Evolutionary conservation across 2,113 vertebrate genomes (phyloP).

Genomic region (Platycercus adscitus): DNA sequence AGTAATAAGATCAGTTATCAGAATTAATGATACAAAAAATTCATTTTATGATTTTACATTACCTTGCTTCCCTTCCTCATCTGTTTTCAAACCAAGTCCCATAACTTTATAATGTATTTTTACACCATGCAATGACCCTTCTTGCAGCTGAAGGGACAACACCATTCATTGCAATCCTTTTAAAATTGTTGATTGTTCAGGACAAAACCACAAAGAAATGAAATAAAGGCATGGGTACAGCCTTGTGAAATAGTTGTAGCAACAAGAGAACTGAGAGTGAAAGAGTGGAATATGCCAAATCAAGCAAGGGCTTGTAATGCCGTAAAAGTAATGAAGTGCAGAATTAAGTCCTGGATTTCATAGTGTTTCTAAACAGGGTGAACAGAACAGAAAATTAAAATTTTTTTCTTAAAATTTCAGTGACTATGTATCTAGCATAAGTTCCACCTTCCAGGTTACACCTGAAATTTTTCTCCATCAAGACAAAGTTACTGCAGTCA

Average conservation of each 20-base stretch:
- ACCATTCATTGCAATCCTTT: background rate
- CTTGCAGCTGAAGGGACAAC: background rate
- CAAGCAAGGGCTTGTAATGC: background rate
- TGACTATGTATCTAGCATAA: background rate
- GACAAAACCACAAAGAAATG: background rate
- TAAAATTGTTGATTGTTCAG: background rate
- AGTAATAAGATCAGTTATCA: slow-evolving; percentile 74
- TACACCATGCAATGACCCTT: background rate
- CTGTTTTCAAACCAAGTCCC: slow-evolving; percentile 53
- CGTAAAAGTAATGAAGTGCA: background rate
- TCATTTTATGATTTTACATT: slow-evolving; percentile 69
- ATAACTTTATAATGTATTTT: slow-evolving; percentile 12
- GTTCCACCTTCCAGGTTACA: background rate
- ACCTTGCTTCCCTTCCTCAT: slow-evolving; percentile 18
- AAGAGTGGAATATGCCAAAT: background rate
- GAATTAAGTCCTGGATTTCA: background rate
- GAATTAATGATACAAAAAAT: slow-evolving; percentile 78
- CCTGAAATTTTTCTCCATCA: background rate
- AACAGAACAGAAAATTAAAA: background rate
- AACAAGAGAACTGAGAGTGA: background rate
- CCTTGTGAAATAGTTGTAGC: background rate
- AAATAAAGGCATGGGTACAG: background rate
- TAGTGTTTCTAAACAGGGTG: background rate
- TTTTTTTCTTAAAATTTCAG: background rate
- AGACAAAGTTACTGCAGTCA: background rate